Evolutionary conservation across 2,797 vertebrate genomes (phyloP).

Genomic region (Spizella passerina): DNA sequence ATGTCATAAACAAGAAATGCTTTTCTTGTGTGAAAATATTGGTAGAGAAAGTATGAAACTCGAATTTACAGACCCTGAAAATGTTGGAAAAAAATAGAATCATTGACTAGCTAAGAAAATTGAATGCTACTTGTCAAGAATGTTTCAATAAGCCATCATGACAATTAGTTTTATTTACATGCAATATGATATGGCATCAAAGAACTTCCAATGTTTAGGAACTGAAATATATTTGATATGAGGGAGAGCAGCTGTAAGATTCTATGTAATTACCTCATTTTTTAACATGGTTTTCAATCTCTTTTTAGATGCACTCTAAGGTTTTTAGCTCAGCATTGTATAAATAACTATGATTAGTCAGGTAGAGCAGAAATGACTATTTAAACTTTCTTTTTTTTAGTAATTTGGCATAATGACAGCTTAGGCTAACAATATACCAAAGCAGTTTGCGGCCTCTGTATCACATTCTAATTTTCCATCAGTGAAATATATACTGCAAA

Average conservation of each 20-base stretch:
- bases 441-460: background rate
- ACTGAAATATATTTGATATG: conserved; percentile 6
- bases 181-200: background rate
- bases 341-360: conserved; percentile 52
- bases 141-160: conserved; percentile 2
- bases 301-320: conserved; percentile 6
- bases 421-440: conserved; percentile 35
- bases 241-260: background rate
- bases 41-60: background rate
- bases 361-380: background rate
- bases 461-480: conserved; percentile 40
- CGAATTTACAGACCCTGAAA: background rate
- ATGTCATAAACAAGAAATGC: background rate
- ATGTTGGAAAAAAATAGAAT: background rate
- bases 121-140: background rate
- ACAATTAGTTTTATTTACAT: conserved; percentile 51
- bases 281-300: conserved; percentile 6
- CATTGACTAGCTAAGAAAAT: background rate
- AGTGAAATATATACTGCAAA: conserved; percentile 34
- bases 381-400: conserved; percentile 19
- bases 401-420: conserved; percentile 24
- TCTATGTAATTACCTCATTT: conserved; percentile 30
- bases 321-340: conserved; percentile 32
- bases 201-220: background rate
- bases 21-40: conserved; percentile 7